Evolutionary conservation across 1,140 invertebrate species (phyloP), one percentile per base, ranked within the genome.

Genomic region (Plodia interpunctella): DNA sequence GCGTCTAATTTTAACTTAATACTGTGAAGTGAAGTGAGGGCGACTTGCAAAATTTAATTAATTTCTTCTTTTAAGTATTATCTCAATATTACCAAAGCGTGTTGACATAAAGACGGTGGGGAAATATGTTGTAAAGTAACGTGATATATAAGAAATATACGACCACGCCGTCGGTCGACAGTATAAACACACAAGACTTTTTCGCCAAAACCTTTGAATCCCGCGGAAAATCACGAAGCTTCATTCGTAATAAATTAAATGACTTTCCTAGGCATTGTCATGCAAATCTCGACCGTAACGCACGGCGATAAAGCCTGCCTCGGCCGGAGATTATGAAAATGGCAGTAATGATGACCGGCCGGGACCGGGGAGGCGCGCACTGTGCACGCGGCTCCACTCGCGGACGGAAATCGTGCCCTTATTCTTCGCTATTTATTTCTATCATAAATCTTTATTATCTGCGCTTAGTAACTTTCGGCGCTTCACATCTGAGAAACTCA

Each of bases 251-350:
- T 56, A 56, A 56, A 56, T 56, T 44, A 56, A 56, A 56, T 56
- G 44, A 56, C 54, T 17, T n/a, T n/a, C n/a, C 18, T n/a, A 30
- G 50, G 2, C 49, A 59, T 59, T 59, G 49, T 59, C 57, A 59
- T 59, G 57, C 57, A 59, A 59, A 59, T 59, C 30, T 13, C 28
- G 30, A 18, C 49, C 57, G 50, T 59, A 52, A 59, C 28, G 50
- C 57, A 19, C 50, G 30, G 57, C 50, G 50, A 59, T 59, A 59
- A 59, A 58, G 56, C 10, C 49, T 25, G 25, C 32, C 32, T 8
- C 15, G 55, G 18, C 38, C 50, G 28, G 5, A 53, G 50, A 59
- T 59, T 53, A 59, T 59, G 50, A 59, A 21, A 38, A 38, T 21
- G 19, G 57, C 18, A 13, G 49, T 38, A 59, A 52, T 53, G 57